Evolutionary conservation across 2,888 invertebrate genomes (phyloP).

Genomic region (Microplitis manilae): DNA sequence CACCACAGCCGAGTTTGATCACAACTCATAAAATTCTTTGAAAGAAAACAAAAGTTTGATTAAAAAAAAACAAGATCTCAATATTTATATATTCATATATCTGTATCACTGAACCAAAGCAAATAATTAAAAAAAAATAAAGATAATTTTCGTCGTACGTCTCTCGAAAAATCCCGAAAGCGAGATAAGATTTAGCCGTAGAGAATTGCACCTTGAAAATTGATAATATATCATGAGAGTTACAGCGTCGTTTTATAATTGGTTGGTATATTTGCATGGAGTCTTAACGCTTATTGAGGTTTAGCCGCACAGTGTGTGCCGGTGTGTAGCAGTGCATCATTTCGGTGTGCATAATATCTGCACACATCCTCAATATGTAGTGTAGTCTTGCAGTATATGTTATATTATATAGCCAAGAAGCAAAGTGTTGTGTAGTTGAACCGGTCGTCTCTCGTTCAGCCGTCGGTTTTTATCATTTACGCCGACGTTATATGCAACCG

Average conservation of each 20-base stretch:
- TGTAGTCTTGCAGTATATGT: neutral
- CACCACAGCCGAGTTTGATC: no score
- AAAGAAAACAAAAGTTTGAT: no score
- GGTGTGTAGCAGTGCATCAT: neutral
- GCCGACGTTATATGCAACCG: slow-evolving; percentile 32
- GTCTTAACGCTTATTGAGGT: slow-evolving; percentile 44
- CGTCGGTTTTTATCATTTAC: slow-evolving; percentile 43
- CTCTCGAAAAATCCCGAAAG: no score
- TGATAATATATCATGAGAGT: slow-evolving; percentile 42
- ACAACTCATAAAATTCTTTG: no score
- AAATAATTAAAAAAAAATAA: neutral
- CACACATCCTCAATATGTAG: neutral
- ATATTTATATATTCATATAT: slow-evolving; percentile 20
- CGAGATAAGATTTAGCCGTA: slow-evolving; percentile 35
- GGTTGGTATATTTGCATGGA: slow-evolving; percentile 43
- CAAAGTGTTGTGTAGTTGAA: slow-evolving; percentile 20
- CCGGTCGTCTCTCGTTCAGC: slow-evolving; percentile 34
- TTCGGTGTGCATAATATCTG: neutral
- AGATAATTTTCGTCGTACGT: neutral
- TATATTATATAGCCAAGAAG: neutral
- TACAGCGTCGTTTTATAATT: slow-evolving; percentile 38
- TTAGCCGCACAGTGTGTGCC: slow-evolving; percentile 32
- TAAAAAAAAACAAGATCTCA: no score
- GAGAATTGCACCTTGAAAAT: slow-evolving; percentile 37
- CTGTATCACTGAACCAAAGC: neutral